A percentile compares a stretch with the other conserved stretches of the same genome.
phyloP scores from a whole-genome alignment of 2,888 invertebrate genomes.

The Ganaspis brasiliensis region DNA sequence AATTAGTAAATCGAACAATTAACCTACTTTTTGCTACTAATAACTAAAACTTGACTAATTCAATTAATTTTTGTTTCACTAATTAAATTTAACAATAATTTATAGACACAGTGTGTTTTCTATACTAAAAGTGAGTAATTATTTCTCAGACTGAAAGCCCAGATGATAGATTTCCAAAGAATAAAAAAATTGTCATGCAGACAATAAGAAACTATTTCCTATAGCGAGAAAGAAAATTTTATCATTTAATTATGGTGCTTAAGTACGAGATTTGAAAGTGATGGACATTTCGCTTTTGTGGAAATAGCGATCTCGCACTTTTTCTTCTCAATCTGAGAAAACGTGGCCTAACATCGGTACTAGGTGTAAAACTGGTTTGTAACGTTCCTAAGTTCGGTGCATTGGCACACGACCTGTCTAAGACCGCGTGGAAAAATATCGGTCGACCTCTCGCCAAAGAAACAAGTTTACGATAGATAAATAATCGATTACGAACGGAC shows the following conservation, averaged over 20 bases:
- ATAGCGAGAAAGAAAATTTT: too few species aligned
- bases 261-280: not conserved
- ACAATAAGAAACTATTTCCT: too few species aligned
- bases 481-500: slow-evolving; percentile 16
- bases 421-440: slow-evolving; percentile 13
- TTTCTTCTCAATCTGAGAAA: slow-evolving; percentile 29
- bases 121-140: too few species aligned
- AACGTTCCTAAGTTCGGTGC: slow-evolving; percentile 45
- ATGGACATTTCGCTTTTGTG: slow-evolving; percentile 13
- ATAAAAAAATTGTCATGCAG: too few species aligned
- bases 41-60: too few species aligned
- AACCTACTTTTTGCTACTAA: too few species aligned
- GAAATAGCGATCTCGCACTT: slow-evolving; percentile 2
- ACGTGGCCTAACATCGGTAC: not conserved
- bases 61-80: too few species aligned
- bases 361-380: slow-evolving; percentile 48
- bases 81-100: too few species aligned
- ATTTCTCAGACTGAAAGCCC: too few species aligned
- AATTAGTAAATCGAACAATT: too few species aligned
- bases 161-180: too few species aligned
- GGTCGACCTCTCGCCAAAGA: slow-evolving; percentile 33
- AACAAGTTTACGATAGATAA: slow-evolving; percentile 44
- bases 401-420: slow-evolving; percentile 33
- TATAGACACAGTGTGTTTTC: too few species aligned
- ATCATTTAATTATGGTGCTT: not conserved